Conservation (phyloP, 2,797 vertebrate species). For the Aythya fuligula region DNA sequence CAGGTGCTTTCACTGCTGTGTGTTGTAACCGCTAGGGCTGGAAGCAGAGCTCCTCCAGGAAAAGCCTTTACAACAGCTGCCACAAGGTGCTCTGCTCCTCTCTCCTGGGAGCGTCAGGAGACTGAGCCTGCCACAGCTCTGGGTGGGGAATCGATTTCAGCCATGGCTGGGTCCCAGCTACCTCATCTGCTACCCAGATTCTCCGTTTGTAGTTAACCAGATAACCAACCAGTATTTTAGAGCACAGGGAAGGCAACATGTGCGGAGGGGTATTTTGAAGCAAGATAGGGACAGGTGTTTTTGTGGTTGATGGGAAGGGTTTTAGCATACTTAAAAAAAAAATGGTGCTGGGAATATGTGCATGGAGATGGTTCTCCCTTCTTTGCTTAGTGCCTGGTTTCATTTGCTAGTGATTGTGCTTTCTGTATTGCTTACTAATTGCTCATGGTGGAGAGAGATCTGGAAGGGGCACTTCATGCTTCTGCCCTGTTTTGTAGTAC, state of each 20-base stretch:
- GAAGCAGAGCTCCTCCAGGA: neutral
- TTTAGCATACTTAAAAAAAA: neutral
- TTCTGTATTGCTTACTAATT: too few relatives aligned
- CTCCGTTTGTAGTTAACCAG: neutral
- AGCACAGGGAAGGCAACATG: neutral
- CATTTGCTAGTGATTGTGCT: neutral
- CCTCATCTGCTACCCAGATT: neutral
- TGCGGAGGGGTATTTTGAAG: neutral
- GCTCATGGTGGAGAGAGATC: rapidly evolving
- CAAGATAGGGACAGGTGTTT: neutral
- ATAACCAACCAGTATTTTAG: rapidly evolving
- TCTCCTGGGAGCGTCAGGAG: neutral
- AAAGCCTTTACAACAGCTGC: neutral
- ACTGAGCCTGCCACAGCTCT: neutral
- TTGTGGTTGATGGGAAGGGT: neutral
- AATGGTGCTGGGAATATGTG: neutral
- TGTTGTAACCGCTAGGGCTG: neutral
- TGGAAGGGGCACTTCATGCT: neutral
- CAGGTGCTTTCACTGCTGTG: rapidly evolving
- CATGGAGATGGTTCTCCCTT: neutral
- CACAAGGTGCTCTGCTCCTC: neutral
- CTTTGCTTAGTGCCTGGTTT: neutral
- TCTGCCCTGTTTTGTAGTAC: neutral
- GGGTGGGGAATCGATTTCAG: rapidly evolving
- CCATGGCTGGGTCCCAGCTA: neutral